phyloP scores from a whole-genome alignment of 2,113 vertebrate species.

The Vulpes vulpes region DNA sequence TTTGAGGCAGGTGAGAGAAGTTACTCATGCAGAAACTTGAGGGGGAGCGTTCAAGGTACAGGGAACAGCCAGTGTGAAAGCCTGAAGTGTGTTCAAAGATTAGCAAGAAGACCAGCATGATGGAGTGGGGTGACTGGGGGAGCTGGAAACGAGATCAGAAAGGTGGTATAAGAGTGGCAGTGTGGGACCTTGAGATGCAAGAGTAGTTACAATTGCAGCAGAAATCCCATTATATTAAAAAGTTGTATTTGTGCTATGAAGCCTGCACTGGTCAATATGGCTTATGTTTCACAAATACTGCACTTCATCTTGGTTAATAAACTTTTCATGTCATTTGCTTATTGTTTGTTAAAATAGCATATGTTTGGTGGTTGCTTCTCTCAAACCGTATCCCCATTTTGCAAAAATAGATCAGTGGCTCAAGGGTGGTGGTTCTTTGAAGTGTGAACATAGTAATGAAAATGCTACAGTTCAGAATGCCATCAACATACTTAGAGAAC shows the following conservation, averaged over 20 bases:
- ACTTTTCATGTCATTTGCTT: not conserved
- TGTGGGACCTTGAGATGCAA: not conserved
- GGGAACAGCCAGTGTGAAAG: not conserved
- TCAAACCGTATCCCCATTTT: not conserved
- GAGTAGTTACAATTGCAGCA: not conserved
- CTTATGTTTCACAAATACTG: not conserved
- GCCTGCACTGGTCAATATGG: not conserved
- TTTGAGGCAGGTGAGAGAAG: not conserved
- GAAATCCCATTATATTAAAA: not conserved
- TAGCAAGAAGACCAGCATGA: not conserved
- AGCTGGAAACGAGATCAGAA: not conserved
- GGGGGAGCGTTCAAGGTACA: not conserved
- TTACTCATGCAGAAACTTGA: not conserved
- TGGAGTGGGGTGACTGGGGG: fast-evolving
- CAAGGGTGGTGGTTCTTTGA: not conserved
- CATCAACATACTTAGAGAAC: not conserved
- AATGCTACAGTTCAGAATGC: not conserved
- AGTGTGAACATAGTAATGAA: not conserved
- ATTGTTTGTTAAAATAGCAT: constrained; percentile 54
- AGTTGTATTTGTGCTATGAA: not conserved
- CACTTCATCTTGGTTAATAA: constrained; percentile 27
- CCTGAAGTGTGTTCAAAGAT: not conserved
- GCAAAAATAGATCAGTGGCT: constrained; percentile 7
- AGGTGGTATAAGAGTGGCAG: not conserved
- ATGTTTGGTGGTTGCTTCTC: not conserved